Conservation (phyloP, 2,888 invertebrate genomes). For the Tineola bisselliella region DNA sequence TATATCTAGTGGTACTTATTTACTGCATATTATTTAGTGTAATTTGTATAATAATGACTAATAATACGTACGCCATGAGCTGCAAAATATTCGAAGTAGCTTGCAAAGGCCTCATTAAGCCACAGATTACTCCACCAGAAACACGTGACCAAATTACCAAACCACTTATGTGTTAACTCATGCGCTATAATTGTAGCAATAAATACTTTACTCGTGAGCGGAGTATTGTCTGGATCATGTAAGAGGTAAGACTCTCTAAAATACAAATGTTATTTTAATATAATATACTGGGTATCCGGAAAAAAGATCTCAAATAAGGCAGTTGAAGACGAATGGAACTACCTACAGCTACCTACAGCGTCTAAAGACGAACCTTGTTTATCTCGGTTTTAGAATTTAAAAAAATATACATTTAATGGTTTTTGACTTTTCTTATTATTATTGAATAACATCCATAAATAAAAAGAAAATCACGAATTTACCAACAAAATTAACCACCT, state of each 20-base stretch:
- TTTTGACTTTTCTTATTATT: too few species aligned
- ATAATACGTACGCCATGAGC: constrained; percentile 54
- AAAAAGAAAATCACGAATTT: too few species aligned
- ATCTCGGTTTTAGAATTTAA: too few species aligned
- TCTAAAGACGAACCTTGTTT: too few species aligned
- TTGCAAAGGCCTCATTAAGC: constrained; percentile 77
- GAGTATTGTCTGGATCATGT: constrained; percentile 50
- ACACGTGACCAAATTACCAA: constrained; percentile 80
- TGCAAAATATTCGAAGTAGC: constrained; percentile 76
- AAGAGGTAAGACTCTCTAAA: constrained; percentile 55
- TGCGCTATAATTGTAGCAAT: constrained; percentile 74
- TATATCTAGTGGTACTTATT: too few species aligned
- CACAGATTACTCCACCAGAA: constrained; percentile 82
- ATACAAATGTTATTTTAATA: neutral
- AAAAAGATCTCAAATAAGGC: neutral
- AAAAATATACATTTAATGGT: too few species aligned
- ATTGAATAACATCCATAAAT: too few species aligned
- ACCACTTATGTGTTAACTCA: constrained; percentile 87
- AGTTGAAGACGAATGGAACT: too few species aligned
- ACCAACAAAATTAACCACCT: too few species aligned
- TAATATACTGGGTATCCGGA: neutral
- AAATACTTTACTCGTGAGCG: constrained; percentile 50
- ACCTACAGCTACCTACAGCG: too few species aligned
- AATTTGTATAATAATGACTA: too few species aligned
- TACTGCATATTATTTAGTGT: too few species aligned